Base-by-base conservation (phyloP, 2,888 invertebrate genomes). In the Mythimna albipuncta region DNA sequence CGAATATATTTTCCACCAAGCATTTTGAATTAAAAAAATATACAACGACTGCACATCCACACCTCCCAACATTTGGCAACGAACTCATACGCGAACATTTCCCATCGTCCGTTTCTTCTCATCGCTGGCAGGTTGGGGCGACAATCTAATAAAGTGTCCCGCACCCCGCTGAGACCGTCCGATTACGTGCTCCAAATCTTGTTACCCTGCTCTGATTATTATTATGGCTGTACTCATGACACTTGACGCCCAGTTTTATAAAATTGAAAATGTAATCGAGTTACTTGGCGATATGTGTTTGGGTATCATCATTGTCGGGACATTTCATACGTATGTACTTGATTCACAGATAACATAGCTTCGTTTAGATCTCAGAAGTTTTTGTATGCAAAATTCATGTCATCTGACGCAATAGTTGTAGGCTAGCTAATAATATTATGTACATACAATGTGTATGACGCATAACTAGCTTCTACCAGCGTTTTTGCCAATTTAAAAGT, bases 171-270 rank as follows among this genome's bases (percentile, higher is more conserved):
- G 95, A 90, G 95, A 92, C 93, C 89, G 91, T 94, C 94, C 94
- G 93, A 93, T 95, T 94, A 95, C 92, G 91, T 89, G 89, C 89
- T 89, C 88, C 86, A 91, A 95, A 95, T 93, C 94, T 94, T 91
- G 95, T 95, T 96, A 95, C 95, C 94, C 94, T 94, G 93, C 91
- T 90, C 94, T 95, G 95, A 96, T 96, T 95, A 95, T 95, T 94
- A 94, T 91, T 91, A 93, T 91, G 91, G 92, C 91, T 89, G 90
- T 92, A 89, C 89, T 90, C 86, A 84, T 84, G 87, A 86, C 84
- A 84, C 89, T 88, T 85, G 86, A 86, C 85, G 85, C 87, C 85
- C 87, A 87, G 86, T 88, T 88, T 90, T 91, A 90, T 90, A 88
- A 92, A 92, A 93, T 93, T 92, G 93, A 92, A 90, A 92, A 89